Evolutionary conservation across 2,888 invertebrate species (phyloP), one percentile per base, ranked within the genome.

Genomic region (Mantis religiosa): DNA sequence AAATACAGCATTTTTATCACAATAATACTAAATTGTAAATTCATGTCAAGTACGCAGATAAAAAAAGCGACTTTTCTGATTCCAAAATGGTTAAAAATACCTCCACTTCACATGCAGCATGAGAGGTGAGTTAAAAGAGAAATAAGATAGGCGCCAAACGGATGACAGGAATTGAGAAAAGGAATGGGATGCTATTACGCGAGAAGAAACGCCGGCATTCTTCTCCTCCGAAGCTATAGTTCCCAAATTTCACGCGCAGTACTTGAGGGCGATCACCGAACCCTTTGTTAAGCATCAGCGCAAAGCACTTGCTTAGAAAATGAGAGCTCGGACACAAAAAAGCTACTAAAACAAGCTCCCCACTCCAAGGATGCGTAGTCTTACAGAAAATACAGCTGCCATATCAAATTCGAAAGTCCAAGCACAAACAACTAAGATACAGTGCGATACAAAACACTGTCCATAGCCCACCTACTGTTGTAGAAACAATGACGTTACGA

Each of bases 221-320:
- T 87, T 87, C 15, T 87, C 25, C 8, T 71, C 54, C 20, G 54
- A 71, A 25, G 27, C 87, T 87, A 87, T 82, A 82, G 87, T 87
- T 34, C 34, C 87, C 87, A 87, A 82, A 87, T 87, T 87, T 87
- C 87, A 87, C 87, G 87, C 34, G 34, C 87, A 87, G n/a, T 82
- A 82, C 82, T 71, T 71, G 54, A 71, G 54, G 54, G 54, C 54
- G 47, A 34, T 54, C 85, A 41, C 41, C 54, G 47, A 41, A 47
- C 28, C 85, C 25, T 85, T 85, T 85, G 85, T 85, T 47, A 85
- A 54, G 54, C 54, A 27, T 30, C 85, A 85, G 34, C 85, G 85
- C 54, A 85, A 27, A 54, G 85, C 85, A 85, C 85, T 54, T 85
- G 41, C 85, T 85, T 85, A 85, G 15, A 71, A 71, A 20, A 71